Conservation (phyloP, 2,797 vertebrate genomes). For the Schizopygopsis malacanthus region DNA sequence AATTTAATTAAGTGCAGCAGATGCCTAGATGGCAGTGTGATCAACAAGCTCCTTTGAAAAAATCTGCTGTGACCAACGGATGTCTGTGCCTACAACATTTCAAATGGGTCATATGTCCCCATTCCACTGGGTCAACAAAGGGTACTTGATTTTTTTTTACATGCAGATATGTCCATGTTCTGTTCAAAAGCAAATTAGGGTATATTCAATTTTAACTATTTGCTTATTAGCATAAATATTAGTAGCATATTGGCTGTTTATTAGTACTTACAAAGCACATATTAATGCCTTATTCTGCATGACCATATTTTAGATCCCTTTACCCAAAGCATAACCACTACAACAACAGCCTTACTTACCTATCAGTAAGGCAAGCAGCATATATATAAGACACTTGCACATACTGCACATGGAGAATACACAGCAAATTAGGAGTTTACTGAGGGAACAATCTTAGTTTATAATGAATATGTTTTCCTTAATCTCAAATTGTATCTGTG, state of each 20-base stretch:
- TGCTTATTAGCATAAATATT: neutral
- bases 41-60: conserved; percentile 29
- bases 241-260: neutral
- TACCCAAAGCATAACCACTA: neutral
- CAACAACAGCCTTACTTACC: neutral
- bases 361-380: no score
- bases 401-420: neutral
- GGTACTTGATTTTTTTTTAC: neutral
- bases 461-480: neutral
- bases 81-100: neutral
- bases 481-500: neutral
- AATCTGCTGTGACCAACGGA: conserved; percentile 18
- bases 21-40: conserved; percentile 20
- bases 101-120: conserved; percentile 6
- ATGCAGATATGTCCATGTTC: neutral
- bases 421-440: neutral
- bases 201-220: neutral
- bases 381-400: no score
- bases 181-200: neutral
- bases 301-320: neutral
- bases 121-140: conserved; percentile 7
- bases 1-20: conserved; percentile 47
- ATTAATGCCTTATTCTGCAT: neutral
- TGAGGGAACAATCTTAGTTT: neutral
- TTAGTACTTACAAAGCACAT: neutral